Percentiles rank a stretch among this genome's conserved stretches.
phyloP scores from a whole-genome alignment of 2,797 vertebrate genomes.

The Alauda arvensis region DNA sequence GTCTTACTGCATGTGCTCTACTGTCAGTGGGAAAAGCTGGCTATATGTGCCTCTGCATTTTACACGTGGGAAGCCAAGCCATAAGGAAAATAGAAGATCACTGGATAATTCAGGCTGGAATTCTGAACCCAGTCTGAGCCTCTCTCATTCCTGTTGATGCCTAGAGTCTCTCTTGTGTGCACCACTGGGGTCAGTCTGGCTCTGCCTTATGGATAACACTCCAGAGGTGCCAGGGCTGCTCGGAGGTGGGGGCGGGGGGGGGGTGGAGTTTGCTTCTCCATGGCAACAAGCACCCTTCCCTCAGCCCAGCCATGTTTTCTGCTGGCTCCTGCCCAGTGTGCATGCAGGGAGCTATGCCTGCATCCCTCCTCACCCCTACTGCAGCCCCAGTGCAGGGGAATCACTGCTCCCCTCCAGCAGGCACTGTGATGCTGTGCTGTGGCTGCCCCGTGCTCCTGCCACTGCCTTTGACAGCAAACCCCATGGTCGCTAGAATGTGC shows the following conservation, averaged over 20 bases:
- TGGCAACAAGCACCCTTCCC: not conserved
- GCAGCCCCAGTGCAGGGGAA: fast-evolving
- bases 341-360: fast-evolving
- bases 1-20: not conserved
- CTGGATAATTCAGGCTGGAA: not conserved
- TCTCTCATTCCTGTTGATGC: not conserved
- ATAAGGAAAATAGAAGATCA: not conserved
- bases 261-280: not conserved
- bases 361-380: fast-evolving
- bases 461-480: not conserved
- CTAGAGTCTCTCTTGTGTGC: not conserved
- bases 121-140: not conserved
- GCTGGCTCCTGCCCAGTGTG: fast-evolving
- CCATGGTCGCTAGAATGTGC: fast-evolving
- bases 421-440: fast-evolving
- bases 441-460: fast-evolving
- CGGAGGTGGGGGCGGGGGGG: fast-evolving
- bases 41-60: not conserved
- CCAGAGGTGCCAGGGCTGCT: not conserved
- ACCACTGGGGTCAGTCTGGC: not conserved
- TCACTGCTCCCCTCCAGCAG: fast-evolving
- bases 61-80: not conserved
- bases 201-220: not conserved
- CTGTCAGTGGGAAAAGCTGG: not conserved
- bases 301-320: not conserved